phyloP scores from a whole-genome alignment of 2,113 vertebrate genomes.

The Anhinga rufa region DNA sequence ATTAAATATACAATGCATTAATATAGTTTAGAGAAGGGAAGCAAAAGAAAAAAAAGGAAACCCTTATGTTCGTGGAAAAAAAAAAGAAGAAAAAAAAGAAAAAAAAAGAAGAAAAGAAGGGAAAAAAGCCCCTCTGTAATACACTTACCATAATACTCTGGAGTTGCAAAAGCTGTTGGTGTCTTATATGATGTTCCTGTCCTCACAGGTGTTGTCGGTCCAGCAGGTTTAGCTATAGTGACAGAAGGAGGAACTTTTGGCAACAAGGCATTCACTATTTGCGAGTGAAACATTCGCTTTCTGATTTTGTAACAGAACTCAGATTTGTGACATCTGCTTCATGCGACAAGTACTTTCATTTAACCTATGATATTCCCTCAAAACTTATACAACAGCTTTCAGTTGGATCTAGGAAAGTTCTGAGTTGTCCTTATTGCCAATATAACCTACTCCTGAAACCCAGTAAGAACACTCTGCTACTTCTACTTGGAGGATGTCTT shows the following conservation, averaged over 20 bases:
- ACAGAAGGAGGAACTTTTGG: constrained; percentile 2
- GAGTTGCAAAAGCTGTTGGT: constrained; percentile 72
- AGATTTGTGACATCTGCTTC: not conserved
- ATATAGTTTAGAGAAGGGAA: not conserved
- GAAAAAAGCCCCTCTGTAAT: not conserved
- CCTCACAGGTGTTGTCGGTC: constrained; percentile 39
- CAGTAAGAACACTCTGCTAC: not conserved
- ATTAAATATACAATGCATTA: not conserved
- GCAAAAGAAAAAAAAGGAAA: not conserved
- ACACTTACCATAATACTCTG: constrained; percentile 70
- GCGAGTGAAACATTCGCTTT: not conserved
- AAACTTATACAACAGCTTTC: not conserved
- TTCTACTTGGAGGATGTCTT: not conserved
- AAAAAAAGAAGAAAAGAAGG: not conserved
- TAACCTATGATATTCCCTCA: not conserved
- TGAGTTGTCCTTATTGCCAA: not conserved
- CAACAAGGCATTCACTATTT: constrained; percentile 36
- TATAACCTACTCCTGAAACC: not conserved
- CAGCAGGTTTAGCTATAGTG: constrained; percentile 32
- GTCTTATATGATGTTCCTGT: constrained; percentile 49
- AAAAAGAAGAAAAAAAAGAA: too few species aligned
- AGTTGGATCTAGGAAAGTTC: not conserved
- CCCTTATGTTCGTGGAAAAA: too few species aligned
- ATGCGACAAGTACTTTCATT: not conserved
- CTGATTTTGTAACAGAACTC: not conserved